Evolutionary conservation across 2,888 invertebrate species (phyloP).

Genomic region (Leuctra nigra): DNA sequence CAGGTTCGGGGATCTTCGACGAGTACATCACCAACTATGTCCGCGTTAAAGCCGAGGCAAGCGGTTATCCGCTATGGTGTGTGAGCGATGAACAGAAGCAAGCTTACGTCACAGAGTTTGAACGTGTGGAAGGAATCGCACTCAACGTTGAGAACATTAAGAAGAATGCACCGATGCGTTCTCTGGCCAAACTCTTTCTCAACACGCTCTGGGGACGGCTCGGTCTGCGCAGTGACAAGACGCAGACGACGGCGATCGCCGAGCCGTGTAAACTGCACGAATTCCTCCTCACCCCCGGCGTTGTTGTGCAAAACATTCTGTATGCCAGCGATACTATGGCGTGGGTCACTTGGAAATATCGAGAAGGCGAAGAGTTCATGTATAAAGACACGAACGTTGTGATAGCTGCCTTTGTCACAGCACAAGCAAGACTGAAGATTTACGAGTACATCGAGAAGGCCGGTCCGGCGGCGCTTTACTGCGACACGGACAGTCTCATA

Average conservation of each 20-base stretch:
- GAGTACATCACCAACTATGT: conserved; percentile 35
- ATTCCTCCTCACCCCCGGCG: neutral
- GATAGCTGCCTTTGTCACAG: neutral
- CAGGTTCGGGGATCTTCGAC: conserved; percentile 34
- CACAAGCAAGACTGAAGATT: conserved; percentile 32
- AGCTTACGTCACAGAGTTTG: conserved; percentile 26
- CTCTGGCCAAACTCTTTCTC: conserved; percentile 29
- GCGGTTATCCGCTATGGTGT: conserved; percentile 32
- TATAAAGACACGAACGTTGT: neutral
- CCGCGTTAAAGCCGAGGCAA: conserved; percentile 33
- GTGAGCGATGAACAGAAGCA: conserved; percentile 23
- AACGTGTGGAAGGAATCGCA: conserved; percentile 22
- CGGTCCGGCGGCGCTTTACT: conserved; percentile 35
- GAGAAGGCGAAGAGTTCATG: neutral
- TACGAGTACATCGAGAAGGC: conserved; percentile 35
- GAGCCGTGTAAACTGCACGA: neutral
- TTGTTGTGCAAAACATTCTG: neutral
- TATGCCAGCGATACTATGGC: neutral
- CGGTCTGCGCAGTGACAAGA: conserved; percentile 5
- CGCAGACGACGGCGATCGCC: neutral
- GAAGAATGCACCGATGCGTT: conserved; percentile 27
- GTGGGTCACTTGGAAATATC: neutral
- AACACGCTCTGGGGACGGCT: conserved; percentile 31
- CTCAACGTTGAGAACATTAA: conserved; percentile 20
- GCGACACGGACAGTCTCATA: conserved; percentile 37